Conservation (phyloP, 1,140 invertebrate species). For the Matsumurasca onukii region DNA sequence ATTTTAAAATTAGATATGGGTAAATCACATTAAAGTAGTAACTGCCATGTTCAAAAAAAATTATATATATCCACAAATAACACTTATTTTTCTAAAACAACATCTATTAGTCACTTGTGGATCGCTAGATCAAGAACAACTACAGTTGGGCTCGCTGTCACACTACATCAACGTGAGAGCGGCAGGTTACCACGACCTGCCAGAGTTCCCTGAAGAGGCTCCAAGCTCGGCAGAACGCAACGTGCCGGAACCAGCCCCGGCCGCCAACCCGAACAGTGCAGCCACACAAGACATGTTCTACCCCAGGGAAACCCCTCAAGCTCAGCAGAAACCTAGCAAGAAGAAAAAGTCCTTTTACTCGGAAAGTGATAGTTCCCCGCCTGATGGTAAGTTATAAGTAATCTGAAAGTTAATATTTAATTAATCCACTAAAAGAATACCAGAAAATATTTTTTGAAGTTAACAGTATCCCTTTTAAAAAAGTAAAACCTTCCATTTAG, state of each 20-base stretch:
- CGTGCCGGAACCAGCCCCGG: slow-evolving; percentile 57
- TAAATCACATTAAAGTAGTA: too few relatives aligned
- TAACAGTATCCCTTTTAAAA: too few relatives aligned
- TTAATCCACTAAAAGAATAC: too few relatives aligned
- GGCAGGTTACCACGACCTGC: slow-evolving; percentile 85
- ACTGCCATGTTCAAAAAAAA: too few relatives aligned
- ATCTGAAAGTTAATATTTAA: background rate
- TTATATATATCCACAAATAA: too few relatives aligned
- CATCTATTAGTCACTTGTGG: too few relatives aligned
- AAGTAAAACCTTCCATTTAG: too few relatives aligned
- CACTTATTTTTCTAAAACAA: too few relatives aligned
- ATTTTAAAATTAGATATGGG: too few relatives aligned
- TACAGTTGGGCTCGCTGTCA: slow-evolving; percentile 92
- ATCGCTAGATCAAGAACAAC: slow-evolving; percentile 76
- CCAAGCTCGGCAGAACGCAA: slow-evolving; percentile 79
- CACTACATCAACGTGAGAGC: slow-evolving; percentile 89
- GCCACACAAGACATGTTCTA: background rate
- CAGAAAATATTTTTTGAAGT: too few relatives aligned
- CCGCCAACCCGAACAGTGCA: slow-evolving; percentile 25
- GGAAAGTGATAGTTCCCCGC: slow-evolving; percentile 39
- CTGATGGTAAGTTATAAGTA: slow-evolving; percentile 27
- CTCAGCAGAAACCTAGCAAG: slow-evolving; percentile 35
- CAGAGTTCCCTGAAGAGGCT: slow-evolving; percentile 75
- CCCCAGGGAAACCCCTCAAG: slow-evolving; percentile 42
- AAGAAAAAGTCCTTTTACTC: slow-evolving; percentile 59